phyloP scores from a whole-genome alignment of 2,113 vertebrate genomes.

The Colistium nudipinnis region DNA sequence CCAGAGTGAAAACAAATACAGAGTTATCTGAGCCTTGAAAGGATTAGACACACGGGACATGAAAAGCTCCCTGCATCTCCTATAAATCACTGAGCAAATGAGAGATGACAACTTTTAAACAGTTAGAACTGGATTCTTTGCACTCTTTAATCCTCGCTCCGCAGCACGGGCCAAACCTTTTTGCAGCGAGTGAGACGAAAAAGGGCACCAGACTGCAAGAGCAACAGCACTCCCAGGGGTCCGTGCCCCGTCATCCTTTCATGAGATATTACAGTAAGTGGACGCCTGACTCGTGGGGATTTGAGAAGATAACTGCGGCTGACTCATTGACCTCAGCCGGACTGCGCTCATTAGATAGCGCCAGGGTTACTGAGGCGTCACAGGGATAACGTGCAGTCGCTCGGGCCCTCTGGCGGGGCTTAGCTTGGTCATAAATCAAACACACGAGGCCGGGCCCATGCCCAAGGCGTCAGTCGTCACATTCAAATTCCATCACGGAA shows the following conservation, averaged over 20 bases:
- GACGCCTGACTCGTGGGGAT: conserved; percentile 67
- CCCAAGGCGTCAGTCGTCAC: conserved; percentile 68
- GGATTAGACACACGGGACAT: conserved; percentile 64
- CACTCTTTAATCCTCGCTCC: conserved; percentile 57
- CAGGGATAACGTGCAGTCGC: conserved; percentile 56
- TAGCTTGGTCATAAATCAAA: conserved; percentile 63
- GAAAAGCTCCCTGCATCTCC: conserved; percentile 59
- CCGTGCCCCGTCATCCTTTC: conserved; percentile 63
- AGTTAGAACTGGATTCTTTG: conserved; percentile 66
- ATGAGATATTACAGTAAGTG: conserved; percentile 68
- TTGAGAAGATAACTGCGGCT: conserved; percentile 62
- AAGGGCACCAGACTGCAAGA: conserved; percentile 60
- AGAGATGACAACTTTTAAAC: conserved; percentile 74
- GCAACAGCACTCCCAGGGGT: conserved; percentile 54
- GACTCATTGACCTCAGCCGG: conserved; percentile 63
- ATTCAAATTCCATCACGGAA: conserved; percentile 56
- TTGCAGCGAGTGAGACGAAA: conserved; percentile 57
- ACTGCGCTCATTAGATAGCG: conserved; percentile 56
- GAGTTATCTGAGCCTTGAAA: conserved; percentile 65
- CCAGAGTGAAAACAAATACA: conserved; percentile 64
- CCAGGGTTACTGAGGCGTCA: conserved; percentile 55
- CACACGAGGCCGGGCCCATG: conserved; percentile 46
- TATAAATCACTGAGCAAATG: conserved; percentile 75
- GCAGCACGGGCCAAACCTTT: conserved; percentile 45
- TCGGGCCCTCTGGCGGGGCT: conserved; percentile 58